Evolutionary conservation across 1,140 invertebrate species (phyloP).

Genomic region (Rhopalosiphum maidis): DNA sequence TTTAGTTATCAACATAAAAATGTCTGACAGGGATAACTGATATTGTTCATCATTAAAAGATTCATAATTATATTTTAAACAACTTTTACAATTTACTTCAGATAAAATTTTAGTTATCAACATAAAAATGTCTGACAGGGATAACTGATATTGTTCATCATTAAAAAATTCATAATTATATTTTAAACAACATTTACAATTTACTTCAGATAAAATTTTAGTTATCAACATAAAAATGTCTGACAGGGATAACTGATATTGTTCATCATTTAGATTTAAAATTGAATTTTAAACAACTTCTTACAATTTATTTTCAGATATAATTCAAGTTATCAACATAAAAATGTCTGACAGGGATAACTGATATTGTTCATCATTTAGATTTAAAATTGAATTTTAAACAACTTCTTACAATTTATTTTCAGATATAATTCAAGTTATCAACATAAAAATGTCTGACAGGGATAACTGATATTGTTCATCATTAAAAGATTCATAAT

Average conservation of each 20-base stretch:
- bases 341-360: slow-evolving; percentile 3
- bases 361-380: slow-evolving; percentile 37
- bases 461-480: no score
- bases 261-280: no score
- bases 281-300: no score
- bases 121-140: slow-evolving; percentile 42
- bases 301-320: background rate
- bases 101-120: background rate
- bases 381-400: no score
- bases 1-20: slow-evolving; percentile 13
- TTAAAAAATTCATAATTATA: background rate
- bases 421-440: no score
- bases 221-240: no score
- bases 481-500: no score
- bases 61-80: background rate
- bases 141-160: slow-evolving; percentile 51
- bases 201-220: no score
- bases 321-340: background rate
- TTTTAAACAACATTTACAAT: no score
- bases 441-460: no score
- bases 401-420: no score
- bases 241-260: no score
- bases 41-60: slow-evolving; percentile 33
- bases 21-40: slow-evolving; percentile 45
- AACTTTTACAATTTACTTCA: background rate